Base-by-base conservation (phyloP, 2,797 vertebrate genomes). In the Protosalanx chinensis region DNA sequence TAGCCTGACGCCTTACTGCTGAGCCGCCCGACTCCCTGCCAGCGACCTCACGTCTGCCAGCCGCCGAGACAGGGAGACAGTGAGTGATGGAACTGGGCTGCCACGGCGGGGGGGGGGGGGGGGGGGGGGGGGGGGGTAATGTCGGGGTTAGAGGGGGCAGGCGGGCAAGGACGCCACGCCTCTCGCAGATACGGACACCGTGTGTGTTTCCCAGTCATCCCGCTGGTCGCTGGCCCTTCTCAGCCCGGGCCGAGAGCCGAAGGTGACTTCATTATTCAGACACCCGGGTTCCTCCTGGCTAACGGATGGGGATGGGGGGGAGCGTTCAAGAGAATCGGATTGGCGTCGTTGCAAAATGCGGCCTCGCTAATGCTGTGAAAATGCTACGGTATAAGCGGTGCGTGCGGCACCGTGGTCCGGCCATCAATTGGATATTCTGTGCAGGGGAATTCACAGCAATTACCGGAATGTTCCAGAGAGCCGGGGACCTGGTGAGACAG, bases 191-290 rank as follows among this genome's bases (percentile, higher is more conserved):
- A 75, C 13, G 37, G 61, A 70, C 68, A 65, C 65, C 72, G 70
- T 73, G 46, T 78, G 80, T 65, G 37, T 73, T 79, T 71, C 85
- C 81, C n/a, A n/a, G 82, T 83, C 82, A 76, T 80, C 81, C 84
- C 82, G 84, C 81, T 86, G 82, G 33, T 33, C 33, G 85, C 81
- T 79, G 72, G 68, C 80, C 65, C 76, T 81, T 84, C 79, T 76
- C 83, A 23, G 20, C 72, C 81, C 86, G 82, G 81, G 51, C 86
- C 85, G 87, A 81, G 72, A 81, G 74, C 73, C 62, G 83, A 76
- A 81, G 79, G 82, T 81, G 84, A 84, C 83, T 87, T 82, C 77
- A 81, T 87, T 84, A 87, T 85, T 88, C 76, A 82, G 74, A 81
- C 72, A 79, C 46, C 58, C 30, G 23, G 37, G 37, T 29, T 49